phyloP scores from a whole-genome alignment of 1,140 invertebrate species.

The Apis florea region DNA sequence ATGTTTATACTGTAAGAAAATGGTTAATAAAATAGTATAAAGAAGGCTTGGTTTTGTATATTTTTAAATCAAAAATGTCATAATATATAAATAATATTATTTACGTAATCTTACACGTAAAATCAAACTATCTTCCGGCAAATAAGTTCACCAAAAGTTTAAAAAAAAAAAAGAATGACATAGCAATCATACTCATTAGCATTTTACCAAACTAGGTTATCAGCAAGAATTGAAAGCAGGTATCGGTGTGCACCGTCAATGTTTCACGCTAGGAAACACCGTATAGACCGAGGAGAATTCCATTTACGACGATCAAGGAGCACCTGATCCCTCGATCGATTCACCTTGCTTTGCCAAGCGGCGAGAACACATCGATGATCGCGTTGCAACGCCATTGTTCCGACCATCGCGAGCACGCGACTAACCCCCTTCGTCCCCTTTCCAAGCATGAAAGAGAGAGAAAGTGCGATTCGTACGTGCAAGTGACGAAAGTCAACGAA shows the following conservation, averaged over 20 bases:
- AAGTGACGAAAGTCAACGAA: constrained; percentile 18
- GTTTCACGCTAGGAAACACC: constrained; percentile 5
- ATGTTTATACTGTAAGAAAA: too few relatives aligned
- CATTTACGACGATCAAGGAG: constrained; percentile 17
- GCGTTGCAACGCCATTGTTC: background rate
- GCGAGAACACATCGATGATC: constrained; percentile 8
- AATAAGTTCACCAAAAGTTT: too few relatives aligned
- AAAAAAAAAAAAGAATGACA: background rate
- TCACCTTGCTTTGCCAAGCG: constrained; percentile 3
- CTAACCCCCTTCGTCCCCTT: background rate
- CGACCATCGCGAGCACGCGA: constrained; percentile 7
- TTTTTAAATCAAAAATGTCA: too few relatives aligned
- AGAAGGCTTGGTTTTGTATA: too few relatives aligned
- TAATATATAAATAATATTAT: too few relatives aligned
- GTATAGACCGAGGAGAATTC: constrained; percentile 12
- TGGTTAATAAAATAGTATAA: too few relatives aligned
- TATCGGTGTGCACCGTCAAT: background rate
- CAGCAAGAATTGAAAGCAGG: background rate
- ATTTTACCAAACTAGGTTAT: background rate
- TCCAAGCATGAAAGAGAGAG: background rate
- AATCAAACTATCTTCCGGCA: too few relatives aligned
- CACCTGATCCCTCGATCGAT: constrained; percentile 43
- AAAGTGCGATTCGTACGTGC: background rate
- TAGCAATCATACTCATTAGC: background rate
- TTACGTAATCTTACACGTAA: too few relatives aligned